phyloP scores from a whole-genome alignment of 2,797 vertebrate genomes.

The Chiloscyllium punctatum region DNA sequence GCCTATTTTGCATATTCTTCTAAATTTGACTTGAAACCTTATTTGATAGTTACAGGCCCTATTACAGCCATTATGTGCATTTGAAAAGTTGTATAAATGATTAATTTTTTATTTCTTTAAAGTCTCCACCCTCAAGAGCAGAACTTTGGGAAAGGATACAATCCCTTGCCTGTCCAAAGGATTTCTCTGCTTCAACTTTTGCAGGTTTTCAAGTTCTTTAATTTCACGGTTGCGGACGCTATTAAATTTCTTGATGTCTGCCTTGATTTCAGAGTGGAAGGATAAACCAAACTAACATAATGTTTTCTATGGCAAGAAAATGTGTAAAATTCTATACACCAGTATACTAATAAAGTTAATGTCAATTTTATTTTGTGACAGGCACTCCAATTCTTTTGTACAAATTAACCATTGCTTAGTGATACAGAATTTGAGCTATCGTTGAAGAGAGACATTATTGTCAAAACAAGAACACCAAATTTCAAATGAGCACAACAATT shows the following conservation, averaged over 20 bases:
- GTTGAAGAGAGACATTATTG: not conserved
- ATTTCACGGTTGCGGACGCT: constrained; percentile 60
- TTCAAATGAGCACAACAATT: not conserved
- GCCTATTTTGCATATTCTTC: not conserved
- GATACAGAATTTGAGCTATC: not conserved
- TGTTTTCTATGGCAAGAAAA: not conserved
- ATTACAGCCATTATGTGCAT: too few species aligned
- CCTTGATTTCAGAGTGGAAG: constrained; percentile 47
- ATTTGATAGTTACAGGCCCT: not conserved
- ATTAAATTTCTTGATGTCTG: constrained; percentile 68
- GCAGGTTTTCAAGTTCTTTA: constrained; percentile 69
- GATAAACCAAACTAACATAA: not conserved
- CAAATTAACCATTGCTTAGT: not conserved
- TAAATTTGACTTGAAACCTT: not conserved
- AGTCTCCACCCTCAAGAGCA: not conserved
- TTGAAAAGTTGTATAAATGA: not conserved
- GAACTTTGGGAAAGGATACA: constrained; percentile 59
- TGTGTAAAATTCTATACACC: too few species aligned
- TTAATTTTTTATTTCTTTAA: not conserved
- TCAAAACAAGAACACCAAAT: not conserved
- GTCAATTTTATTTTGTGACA: not conserved
- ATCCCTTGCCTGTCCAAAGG: constrained; percentile 65
- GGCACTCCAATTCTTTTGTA: not conserved
- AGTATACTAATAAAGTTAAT: not conserved
- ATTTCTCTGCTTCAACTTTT: constrained; percentile 60